Conservation (phyloP, 37 sponge, comb jelly and placozoan species). For the Mnemiopsis leidyi region DNA sequence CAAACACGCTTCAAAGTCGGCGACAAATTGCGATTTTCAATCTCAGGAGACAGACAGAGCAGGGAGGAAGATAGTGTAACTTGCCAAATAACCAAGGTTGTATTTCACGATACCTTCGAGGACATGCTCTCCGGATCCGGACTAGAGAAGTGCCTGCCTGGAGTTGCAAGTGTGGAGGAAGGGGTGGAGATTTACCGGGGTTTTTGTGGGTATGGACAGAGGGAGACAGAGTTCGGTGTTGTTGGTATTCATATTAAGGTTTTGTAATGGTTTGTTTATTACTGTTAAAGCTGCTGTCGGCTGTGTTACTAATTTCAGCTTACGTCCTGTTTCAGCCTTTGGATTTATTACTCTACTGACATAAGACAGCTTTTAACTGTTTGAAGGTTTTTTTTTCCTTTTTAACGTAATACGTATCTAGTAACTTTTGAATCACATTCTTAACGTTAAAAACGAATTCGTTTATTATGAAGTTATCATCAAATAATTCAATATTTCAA, state of each 20-base stretch:
- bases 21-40: neutral
- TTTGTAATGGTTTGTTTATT: too few species aligned
- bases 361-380: too few species aligned
- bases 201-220: neutral
- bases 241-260: neutral
- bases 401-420: too few species aligned
- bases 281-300: too few species aligned
- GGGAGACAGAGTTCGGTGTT: neutral
- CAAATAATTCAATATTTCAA: too few species aligned
- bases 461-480: too few species aligned
- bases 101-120: neutral
- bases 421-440: too few species aligned
- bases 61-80: neutral
- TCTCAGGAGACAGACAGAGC: neutral
- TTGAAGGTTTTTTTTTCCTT: too few species aligned
- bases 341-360: too few species aligned
- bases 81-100: neutral
- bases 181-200: neutral
- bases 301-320: too few species aligned
- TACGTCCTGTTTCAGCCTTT: too few species aligned
- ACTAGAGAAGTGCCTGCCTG: neutral
- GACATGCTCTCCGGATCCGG: neutral
- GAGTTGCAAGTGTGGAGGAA: neutral
- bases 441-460: too few species aligned
- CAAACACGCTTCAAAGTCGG: neutral